phyloP scores from a whole-genome alignment of 1,140 invertebrate genomes.

The Zophobas atratus region DNA sequence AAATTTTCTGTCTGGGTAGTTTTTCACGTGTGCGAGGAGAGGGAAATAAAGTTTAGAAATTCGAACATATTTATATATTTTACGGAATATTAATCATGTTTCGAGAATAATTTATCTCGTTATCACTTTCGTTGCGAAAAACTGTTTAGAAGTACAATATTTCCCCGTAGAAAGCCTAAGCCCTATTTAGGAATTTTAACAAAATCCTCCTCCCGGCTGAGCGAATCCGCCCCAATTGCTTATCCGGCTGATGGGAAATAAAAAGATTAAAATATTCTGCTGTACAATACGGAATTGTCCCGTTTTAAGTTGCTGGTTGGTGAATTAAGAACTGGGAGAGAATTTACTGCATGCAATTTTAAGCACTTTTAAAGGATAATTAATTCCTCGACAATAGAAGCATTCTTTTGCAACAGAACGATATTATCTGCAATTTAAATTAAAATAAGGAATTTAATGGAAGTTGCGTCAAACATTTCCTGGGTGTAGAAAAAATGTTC shows the following conservation, averaged over 20 bases:
- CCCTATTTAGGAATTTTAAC: slow-evolving; percentile 4
- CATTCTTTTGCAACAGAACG: slow-evolving; percentile 9
- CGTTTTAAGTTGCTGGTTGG: slow-evolving; percentile 15
- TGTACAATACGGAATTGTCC: slow-evolving; percentile 24
- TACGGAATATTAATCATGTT: no score
- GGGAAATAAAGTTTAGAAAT: no score
- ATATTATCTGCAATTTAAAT: slow-evolving; percentile 16
- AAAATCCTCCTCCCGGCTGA: background rate
- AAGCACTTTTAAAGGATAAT: slow-evolving; percentile 28
- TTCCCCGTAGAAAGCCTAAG: background rate
- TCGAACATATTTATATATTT: no score
- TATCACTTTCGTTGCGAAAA: no score
- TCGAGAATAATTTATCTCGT: no score
- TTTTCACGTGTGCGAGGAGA: no score
- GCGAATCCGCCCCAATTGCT: slow-evolving; percentile 10
- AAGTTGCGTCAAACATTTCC: background rate
- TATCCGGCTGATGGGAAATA: slow-evolving; percentile 19
- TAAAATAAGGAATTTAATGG: slow-evolving; percentile 18
- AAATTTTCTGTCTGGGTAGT: no score
- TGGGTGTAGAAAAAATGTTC: background rate
- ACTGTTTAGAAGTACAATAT: no score
- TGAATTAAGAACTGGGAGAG: slow-evolving; percentile 18
- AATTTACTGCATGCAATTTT: slow-evolving; percentile 34
- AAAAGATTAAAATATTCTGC: slow-evolving; percentile 32
- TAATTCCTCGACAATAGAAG: slow-evolving; percentile 12